Percentiles rank a stretch among this genome's conserved stretches.
phyloP scores from a whole-genome alignment of 2,888 invertebrate species.

The Diplazon laetatorius region DNA sequence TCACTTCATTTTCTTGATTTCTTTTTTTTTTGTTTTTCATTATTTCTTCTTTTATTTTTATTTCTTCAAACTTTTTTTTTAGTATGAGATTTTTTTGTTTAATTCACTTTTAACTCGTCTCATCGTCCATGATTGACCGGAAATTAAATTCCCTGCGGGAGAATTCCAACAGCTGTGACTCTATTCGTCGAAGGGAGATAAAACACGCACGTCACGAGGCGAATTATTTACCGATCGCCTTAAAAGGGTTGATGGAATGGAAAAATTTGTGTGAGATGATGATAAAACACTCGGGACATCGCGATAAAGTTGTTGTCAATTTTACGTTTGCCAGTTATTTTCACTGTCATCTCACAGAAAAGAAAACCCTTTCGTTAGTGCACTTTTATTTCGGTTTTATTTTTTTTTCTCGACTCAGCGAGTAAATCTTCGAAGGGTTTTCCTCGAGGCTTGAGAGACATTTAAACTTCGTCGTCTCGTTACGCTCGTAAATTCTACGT shows the following conservation, averaged over 20 bases:
- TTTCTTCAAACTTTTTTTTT: conserved; percentile 1
- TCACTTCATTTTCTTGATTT: too few species aligned
- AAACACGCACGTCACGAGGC: not conserved
- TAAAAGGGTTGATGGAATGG: conserved; percentile 40
- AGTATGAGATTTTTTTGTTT: not conserved
- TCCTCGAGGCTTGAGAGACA: conserved; percentile 3
- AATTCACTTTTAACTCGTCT: not conserved
- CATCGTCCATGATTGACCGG: conserved; percentile 41
- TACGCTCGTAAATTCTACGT: conserved; percentile 13
- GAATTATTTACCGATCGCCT: conserved; percentile 36
- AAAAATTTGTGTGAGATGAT: conserved; percentile 23
- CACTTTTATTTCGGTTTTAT: conserved; percentile 9
- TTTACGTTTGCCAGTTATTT: conserved; percentile 27
- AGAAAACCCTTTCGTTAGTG: conserved; percentile 13
- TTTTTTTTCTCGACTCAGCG: conserved; percentile 20
- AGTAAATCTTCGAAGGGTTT: conserved; percentile 25
- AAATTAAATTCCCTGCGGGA: conserved; percentile 59
- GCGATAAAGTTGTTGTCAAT: conserved; percentile 28
- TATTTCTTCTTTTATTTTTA: not conserved
- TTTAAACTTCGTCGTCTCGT: conserved; percentile 23
- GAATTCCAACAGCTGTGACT: conserved; percentile 53
- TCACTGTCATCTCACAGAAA: conserved; percentile 22
- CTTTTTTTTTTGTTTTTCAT: too few species aligned
- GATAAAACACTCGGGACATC: conserved; percentile 24
- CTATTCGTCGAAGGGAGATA: conserved; percentile 32